Evolutionary conservation across 2,888 invertebrate genomes (phyloP), one percentile per base, ranked within the genome.

Genomic region (Syrphus vitripennis): DNA sequence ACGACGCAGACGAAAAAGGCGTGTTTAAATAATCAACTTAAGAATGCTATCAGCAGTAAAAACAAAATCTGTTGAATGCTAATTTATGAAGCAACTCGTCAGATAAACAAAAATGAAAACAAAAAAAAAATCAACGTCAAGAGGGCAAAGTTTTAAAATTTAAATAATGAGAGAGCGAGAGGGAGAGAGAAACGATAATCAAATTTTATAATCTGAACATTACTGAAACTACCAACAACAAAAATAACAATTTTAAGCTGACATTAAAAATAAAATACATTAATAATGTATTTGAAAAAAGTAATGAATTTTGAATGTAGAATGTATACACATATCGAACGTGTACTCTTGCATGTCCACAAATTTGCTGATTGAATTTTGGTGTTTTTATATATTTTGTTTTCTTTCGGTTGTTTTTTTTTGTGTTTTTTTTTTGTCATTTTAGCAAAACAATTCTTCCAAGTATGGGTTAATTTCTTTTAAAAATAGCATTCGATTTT

Each of bases 101-200:
- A 34, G 50, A 34, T 34, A 10, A 37, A 40, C 21, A 50, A 48
- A 37, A n/a, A 21, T n/a, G 42, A 67, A 53, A n/a, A 29, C 34
- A 63, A 42, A 42, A 34, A 48, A 45, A 79, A 26, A 7, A 19
- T 16, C 16, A 74, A 72, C 84, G 84, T 84, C 84, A 84, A 72
- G 42, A 69, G 84, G 81, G 76, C 84, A 81, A 84, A 84, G 80
- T 80, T 84, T 84, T 69, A 53, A 69, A 48, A 69, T 76, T 67
- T 70, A 29, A 21, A 9, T 3, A 42, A n/a, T n/a, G 1, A 34
- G 14, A 55, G 1, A 34, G n/a, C n/a, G n/a, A 74, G 24, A 61
- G 55, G 26, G 6, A 21, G 34, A 16, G n/a, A 3, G 57, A 14
- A 34, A 10, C 14, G 26, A 42, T 34, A 26, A 63, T 42, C 42